A percentile compares a stretch with the other conserved stretches of the same genome.
Conservation (phyloP, 30 jellyfish, hydroid and myxozoan genomes). For the Turritopsis dohrnii region DNA sequence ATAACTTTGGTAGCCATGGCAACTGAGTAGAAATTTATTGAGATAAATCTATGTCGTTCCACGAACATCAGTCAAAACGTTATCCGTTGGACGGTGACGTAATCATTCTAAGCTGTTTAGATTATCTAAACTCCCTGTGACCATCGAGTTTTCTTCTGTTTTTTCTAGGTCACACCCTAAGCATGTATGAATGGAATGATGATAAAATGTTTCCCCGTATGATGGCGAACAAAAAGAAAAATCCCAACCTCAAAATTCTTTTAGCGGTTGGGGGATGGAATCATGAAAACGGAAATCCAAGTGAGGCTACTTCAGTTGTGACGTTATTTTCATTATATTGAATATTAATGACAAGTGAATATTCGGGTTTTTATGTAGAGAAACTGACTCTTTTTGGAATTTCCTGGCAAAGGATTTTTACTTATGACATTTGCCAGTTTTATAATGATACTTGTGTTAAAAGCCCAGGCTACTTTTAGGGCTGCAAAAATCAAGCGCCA, state of each 20-base stretch:
- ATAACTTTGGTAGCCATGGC: background rate
- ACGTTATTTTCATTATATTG: constrained; percentile 26
- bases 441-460: no score
- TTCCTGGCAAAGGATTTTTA: background rate
- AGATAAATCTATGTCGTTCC: no score
- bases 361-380: background rate
- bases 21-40: no score
- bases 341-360: constrained; percentile 47
- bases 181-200: constrained; percentile 79
- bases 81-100: no score
- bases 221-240: constrained; percentile 46
- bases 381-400: background rate
- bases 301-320: background rate
- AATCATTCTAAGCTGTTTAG: background rate
- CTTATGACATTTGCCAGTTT: no score
- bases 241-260: constrained; percentile 63
- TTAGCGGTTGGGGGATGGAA: constrained; percentile 98
- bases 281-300: constrained; percentile 71
- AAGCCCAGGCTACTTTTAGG: no score
- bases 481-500: background rate
- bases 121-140: background rate
- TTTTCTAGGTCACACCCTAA: constrained; percentile 36
- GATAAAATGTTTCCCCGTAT: constrained; percentile 66
- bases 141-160: background rate
- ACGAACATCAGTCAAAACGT: background rate